phyloP scores from a whole-genome alignment of 2,888 invertebrate species.

The Arge pagana region DNA sequence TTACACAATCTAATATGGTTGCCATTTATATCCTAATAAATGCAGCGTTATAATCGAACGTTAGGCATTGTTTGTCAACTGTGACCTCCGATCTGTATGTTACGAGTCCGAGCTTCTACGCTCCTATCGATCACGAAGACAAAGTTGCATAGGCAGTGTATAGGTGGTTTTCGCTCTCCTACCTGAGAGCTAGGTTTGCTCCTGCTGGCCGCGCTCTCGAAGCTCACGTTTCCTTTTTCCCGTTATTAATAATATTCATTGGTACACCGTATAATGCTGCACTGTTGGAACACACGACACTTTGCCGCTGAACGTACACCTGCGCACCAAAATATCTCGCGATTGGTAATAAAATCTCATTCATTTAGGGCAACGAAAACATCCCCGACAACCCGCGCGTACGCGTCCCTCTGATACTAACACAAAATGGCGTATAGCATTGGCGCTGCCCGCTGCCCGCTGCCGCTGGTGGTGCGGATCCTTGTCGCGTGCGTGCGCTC shows the following conservation, averaged over 20 bases:
- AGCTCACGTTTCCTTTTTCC: background rate
- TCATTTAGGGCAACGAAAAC: constrained; percentile 29
- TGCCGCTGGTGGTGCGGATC: constrained; percentile 6
- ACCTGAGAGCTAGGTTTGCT: background rate
- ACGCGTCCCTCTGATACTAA: constrained; percentile 43
- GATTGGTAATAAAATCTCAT: constrained; percentile 1
- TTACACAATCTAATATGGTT: constrained; percentile 30
- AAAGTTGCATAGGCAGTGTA: background rate
- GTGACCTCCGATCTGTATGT: too few species aligned
- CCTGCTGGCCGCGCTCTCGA: background rate
- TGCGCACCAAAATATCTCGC: too few species aligned
- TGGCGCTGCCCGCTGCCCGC: background rate
- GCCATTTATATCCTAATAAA: too few species aligned
- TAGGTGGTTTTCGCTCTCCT: background rate
- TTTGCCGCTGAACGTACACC: too few species aligned
- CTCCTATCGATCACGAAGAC: too few species aligned
- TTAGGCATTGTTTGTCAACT: too few species aligned
- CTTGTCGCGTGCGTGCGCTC: constrained; percentile 18
- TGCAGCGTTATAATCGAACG: too few species aligned
- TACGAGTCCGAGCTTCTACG: too few species aligned
- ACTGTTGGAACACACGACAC: too few species aligned
- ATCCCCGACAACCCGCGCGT: constrained; percentile 37
- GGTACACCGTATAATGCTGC: too few species aligned
- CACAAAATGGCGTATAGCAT: constrained; percentile 44
- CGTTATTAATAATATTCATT: too few species aligned